These are phyloP conservation scores for Stenolophus ochropezus DNA, from an alignment of 2,888 invertebrate genomes.

Conservation along the genomic window DNA sequence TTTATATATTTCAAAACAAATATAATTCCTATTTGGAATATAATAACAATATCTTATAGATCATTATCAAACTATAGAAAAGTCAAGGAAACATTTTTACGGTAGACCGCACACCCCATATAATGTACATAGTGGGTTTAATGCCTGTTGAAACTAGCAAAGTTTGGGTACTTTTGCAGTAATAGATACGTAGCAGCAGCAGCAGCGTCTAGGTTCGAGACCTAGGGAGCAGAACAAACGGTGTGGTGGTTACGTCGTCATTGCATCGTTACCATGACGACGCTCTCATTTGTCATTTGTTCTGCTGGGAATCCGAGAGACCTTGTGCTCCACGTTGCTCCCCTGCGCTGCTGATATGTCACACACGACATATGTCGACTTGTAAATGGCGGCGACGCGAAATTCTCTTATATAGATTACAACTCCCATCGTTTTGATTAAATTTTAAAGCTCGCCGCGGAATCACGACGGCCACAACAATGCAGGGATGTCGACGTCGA, in stretches of 20 bases:
- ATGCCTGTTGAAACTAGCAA: no score
- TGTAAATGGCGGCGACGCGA: constrained; percentile 54
- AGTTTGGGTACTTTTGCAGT: not conserved
- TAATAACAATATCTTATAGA: no score
- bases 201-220: not conserved
- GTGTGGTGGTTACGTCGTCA: constrained; percentile 55
- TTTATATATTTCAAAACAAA: no score
- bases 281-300: constrained; percentile 60
- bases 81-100: no score
- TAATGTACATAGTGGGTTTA: no score
- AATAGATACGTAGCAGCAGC: not conserved
- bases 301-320: constrained; percentile 55
- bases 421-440: constrained; percentile 57
- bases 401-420: constrained; percentile 60
- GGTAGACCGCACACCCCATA: no score
- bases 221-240: constrained; percentile 14
- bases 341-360: constrained; percentile 40
- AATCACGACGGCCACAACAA: constrained; percentile 36
- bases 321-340: not conserved
- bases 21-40: no score
- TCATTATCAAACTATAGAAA: no score
- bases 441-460: constrained; percentile 55
- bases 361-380: constrained; percentile 57
- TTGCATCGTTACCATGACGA: constrained; percentile 59
- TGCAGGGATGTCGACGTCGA: not conserved